These are phyloP conservation scores for Morone saxatilis DNA, from an alignment of 2,113 vertebrate genomes.

Conservation along the genomic window DNA sequence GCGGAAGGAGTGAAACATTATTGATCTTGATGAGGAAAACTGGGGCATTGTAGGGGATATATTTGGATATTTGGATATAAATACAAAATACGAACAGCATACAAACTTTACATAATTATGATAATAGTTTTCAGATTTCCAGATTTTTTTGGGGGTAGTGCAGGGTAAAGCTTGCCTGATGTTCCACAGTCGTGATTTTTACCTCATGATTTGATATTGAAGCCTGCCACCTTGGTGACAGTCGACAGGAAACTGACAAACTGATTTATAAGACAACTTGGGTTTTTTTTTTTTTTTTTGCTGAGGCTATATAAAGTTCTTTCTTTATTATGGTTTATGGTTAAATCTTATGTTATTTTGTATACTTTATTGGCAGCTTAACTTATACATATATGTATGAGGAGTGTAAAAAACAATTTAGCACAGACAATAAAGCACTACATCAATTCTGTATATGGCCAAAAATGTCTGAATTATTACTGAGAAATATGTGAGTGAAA, in stretches of 20 bases:
- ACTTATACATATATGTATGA: neutral
- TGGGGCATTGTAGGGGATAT: neutral
- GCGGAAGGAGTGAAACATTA: conserved; percentile 25
- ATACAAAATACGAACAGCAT: neutral
- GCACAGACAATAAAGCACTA: neutral
- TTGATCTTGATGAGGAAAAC: conserved; percentile 29
- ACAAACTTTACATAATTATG: neutral
- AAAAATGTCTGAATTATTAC: neutral
- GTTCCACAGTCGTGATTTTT: neutral
- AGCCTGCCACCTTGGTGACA: neutral
- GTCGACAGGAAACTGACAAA: neutral
- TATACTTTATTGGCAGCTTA: neutral
- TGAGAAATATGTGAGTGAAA: neutral
- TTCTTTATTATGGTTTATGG: neutral
- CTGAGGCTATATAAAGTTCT: neutral
- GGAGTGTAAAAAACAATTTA: neutral
- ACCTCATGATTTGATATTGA: neutral
- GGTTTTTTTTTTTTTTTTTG: neutral
- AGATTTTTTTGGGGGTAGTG: neutral
- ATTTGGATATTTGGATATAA: neutral
- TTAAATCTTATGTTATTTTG: neutral
- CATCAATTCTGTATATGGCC: neutral
- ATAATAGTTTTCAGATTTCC: neutral
- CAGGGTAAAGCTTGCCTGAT: neutral
- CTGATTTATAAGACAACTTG: neutral